Evolutionary conservation across 1,140 invertebrate genomes (phyloP).

Genomic region (Panonychus citri): DNA sequence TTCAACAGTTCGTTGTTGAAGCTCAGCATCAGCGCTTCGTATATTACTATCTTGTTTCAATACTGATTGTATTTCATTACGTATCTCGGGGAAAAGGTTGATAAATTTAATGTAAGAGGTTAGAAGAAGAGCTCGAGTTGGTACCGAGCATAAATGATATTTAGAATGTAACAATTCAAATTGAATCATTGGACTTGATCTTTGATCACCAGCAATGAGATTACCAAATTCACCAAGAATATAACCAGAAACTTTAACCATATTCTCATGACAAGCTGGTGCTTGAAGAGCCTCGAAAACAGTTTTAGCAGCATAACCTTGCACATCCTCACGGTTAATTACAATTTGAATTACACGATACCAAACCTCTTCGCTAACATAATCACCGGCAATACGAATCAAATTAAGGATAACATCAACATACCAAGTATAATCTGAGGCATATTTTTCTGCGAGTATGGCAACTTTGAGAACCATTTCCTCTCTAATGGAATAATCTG

Average conservation of each 20-base stretch:
- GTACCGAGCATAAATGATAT: slow-evolving; percentile 89
- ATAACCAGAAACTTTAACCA: slow-evolving; percentile 99
- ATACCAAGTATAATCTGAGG: slow-evolving; percentile 95
- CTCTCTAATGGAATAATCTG: slow-evolving; percentile 97
- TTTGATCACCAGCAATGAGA: slow-evolving; percentile 90
- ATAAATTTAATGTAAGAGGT: slow-evolving; percentile 99
- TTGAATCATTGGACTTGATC: slow-evolving; percentile 78
- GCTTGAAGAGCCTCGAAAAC: slow-evolving; percentile 97
- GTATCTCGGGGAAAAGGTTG: slow-evolving; percentile 97
- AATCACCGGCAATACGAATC: slow-evolving; percentile 97
- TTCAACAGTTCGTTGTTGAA: slow-evolving; percentile 93
- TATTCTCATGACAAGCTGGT: slow-evolving; percentile 98
- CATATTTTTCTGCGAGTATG: slow-evolving; percentile 97
- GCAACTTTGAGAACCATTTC: slow-evolving; percentile 99
- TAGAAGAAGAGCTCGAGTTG: slow-evolving; percentile 78
- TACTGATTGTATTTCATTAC: slow-evolving; percentile 76
- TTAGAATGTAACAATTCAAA: slow-evolving; percentile 94
- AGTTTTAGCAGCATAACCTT: slow-evolving; percentile 97
- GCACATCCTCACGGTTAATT: slow-evolving; percentile 95
- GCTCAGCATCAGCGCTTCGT: slow-evolving; percentile 85
- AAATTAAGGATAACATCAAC: slow-evolving; percentile 98
- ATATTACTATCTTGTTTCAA: slow-evolving; percentile 88
- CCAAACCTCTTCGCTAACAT: slow-evolving; percentile 86
- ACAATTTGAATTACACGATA: slow-evolving; percentile 99
- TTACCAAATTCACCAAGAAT: slow-evolving; percentile 99